Base-by-base conservation (phyloP, 2,888 invertebrate species). In the Agriopis marginaria region DNA sequence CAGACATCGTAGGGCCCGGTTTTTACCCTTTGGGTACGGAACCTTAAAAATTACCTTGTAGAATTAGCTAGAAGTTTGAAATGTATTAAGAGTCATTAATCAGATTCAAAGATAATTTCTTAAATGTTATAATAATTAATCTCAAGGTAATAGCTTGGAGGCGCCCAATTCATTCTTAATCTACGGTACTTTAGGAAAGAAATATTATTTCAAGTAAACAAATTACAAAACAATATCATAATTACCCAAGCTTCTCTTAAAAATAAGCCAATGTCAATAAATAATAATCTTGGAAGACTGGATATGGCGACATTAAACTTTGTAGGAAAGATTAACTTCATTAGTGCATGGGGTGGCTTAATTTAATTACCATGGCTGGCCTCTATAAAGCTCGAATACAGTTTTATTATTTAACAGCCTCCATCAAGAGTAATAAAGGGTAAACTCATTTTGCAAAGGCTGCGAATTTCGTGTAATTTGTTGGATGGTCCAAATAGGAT, bases 381-480 rank as follows among this genome's bases (percentile, higher is more conserved):
- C 73, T 75, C 71, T 75, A 79, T 79, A 81, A 77, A 81, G 79
- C 76, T 81, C 61, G 72, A 77, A 81, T 74, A 79, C 77, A 79
- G 77, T 82, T 86, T 87, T 85, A 86, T 85, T 85, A 85, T 82
- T 79, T 85, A 86, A 89, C 84, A 82, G 79, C 82, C 83, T 77
- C 79, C 82, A 82, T 83, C 81, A 84, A 80, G 82, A 79, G 79
- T 87, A 87, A 89, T 87, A 86, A 86, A 83, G 84, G 84, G 80
- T 86, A 85, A 85, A 78, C 83, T 83, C 74, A 80, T 85, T 87
- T 80, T 63, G 70, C 59, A 54, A 68, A 71, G 54, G 64, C 61
- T 69, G 69, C 64, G 63, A 71, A 50, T 47, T 64, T n/a, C n/a
- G 60, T 50, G 51, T 67, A 64, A 72, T 74, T 64, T 68, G 51